These are phyloP conservation scores for Parotocinclus haroldoi DNA, from an alignment of 2,797 vertebrate genomes.

Conservation along the genomic window DNA sequence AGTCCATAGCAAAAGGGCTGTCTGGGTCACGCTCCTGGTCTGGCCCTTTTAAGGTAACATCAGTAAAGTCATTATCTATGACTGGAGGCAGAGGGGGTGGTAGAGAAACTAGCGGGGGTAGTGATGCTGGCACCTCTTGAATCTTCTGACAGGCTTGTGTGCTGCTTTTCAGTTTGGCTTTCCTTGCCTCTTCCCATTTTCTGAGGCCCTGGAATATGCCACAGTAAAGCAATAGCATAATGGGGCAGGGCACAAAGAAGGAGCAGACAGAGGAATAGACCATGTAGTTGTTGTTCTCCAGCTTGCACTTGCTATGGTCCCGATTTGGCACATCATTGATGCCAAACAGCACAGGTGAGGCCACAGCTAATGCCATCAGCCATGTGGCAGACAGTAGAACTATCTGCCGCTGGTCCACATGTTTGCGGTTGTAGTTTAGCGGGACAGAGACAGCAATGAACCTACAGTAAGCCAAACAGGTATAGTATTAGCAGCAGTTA, in stretches of 20 bases:
- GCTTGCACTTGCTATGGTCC: conserved; percentile 81
- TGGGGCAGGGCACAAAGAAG: conserved; percentile 93
- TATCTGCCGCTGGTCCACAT: conserved; percentile 82
- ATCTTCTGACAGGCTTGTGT: conserved; percentile 72
- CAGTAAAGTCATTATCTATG: conserved; percentile 62
- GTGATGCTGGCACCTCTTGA: conserved; percentile 57
- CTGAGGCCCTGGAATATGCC: conserved; percentile 87
- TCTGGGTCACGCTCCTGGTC: conserved; percentile 48
- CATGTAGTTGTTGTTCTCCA: conserved; percentile 87
- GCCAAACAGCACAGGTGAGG: conserved; percentile 89
- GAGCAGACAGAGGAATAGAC: conserved; percentile 93
- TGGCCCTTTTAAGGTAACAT: conserved; percentile 57
- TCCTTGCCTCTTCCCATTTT: conserved; percentile 84
- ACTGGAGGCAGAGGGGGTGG: conserved; percentile 69
- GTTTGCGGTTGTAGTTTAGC: conserved; percentile 84
- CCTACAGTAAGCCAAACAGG: conserved; percentile 67
- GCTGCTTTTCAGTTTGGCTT: conserved; percentile 77
- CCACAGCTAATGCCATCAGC: conserved; percentile 88
- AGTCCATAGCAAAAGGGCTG: conserved; percentile 54
- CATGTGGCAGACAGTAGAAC: conserved; percentile 87
- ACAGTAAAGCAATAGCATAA: conserved; percentile 92
- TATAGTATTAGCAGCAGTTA: not conserved
- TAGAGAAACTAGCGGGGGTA: conserved; percentile 66
- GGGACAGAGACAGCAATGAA: conserved; percentile 89
- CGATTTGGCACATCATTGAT: conserved; percentile 83